Conservation (phyloP, 2,888 invertebrate genomes). For the Eupithecia subumbrata region DNA sequence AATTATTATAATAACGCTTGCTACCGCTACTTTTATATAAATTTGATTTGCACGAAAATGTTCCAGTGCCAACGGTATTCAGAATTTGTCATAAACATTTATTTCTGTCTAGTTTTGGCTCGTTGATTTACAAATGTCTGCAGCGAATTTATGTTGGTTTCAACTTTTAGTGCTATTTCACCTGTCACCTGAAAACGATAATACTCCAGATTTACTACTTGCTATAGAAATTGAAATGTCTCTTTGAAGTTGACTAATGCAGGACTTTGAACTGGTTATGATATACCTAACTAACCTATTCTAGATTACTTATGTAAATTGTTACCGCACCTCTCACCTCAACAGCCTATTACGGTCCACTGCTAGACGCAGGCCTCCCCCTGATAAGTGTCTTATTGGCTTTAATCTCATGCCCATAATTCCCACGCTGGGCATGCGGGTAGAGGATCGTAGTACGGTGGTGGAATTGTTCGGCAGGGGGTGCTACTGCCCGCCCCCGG, state of each 20-base stretch:
- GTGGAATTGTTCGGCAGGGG: too few species aligned
- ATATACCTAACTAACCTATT: background rate
- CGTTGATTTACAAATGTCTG: conserved; percentile 26
- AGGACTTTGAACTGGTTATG: background rate
- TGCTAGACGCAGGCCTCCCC: too few species aligned
- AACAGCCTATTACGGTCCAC: too few species aligned
- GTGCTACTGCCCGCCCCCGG: too few species aligned
- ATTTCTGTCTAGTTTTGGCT: conserved; percentile 29
- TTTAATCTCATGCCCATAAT: too few species aligned
- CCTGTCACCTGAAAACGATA: conserved; percentile 5
- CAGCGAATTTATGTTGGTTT: conserved; percentile 20
- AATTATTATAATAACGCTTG: background rate
- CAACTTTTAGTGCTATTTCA: conserved; percentile 20
- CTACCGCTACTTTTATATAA: conserved; percentile 23
- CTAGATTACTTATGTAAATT: background rate
- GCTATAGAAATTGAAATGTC: background rate
- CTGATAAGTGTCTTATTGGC: too few species aligned
- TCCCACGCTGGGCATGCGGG: too few species aligned
- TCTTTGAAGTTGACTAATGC: background rate
- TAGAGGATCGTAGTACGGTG: too few species aligned
- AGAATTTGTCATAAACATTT: conserved; percentile 30
- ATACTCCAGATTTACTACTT: background rate
- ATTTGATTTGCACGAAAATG: conserved; percentile 25
- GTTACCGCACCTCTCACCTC: too few species aligned
- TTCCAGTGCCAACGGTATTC: conserved; percentile 27